These are phyloP conservation scores for Dendroctonus valens DNA, from an alignment of 1,140 invertebrate genomes.

Conservation along the genomic window DNA sequence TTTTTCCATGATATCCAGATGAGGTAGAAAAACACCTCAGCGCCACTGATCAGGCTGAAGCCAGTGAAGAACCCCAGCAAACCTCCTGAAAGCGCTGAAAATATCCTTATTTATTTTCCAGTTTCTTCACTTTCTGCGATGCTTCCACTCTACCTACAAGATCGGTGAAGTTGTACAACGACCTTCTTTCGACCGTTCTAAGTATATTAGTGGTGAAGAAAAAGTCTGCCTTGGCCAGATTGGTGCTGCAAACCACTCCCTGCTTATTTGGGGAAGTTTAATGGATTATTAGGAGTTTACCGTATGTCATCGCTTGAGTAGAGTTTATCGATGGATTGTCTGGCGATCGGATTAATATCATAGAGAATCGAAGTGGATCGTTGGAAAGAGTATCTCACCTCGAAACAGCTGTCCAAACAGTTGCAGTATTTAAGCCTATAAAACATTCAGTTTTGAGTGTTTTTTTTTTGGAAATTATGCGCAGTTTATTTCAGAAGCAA, in stretches of 20 bases:
- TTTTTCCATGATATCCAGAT: constrained; percentile 8
- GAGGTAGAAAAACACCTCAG: constrained; percentile 14
- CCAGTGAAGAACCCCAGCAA: constrained; percentile 74
- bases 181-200: constrained; percentile 14
- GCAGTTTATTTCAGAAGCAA: too few species aligned
- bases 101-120: background rate
- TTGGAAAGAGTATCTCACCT: too few species aligned
- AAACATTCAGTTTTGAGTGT: too few species aligned
- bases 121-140: background rate
- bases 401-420: too few species aligned
- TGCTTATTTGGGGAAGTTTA: too few species aligned
- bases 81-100: constrained; percentile 56
- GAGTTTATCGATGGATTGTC: too few species aligned
- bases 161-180: constrained; percentile 25
- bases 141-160: constrained; percentile 11
- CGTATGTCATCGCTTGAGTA: too few species aligned
- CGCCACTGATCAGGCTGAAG: constrained; percentile 72
- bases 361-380: too few species aligned
- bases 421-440: too few species aligned
- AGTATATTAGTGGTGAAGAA: constrained; percentile 5
- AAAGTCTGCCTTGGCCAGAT: constrained; percentile 7
- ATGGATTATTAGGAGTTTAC: too few species aligned
- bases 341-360: too few species aligned
- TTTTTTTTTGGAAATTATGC: too few species aligned
- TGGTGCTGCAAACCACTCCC: constrained; percentile 7